A percentile compares a stretch with the other conserved stretches of the same genome.
Evolutionary conservation across 2,888 invertebrate species (phyloP).

Genomic region (Anorthoa munda): DNA sequence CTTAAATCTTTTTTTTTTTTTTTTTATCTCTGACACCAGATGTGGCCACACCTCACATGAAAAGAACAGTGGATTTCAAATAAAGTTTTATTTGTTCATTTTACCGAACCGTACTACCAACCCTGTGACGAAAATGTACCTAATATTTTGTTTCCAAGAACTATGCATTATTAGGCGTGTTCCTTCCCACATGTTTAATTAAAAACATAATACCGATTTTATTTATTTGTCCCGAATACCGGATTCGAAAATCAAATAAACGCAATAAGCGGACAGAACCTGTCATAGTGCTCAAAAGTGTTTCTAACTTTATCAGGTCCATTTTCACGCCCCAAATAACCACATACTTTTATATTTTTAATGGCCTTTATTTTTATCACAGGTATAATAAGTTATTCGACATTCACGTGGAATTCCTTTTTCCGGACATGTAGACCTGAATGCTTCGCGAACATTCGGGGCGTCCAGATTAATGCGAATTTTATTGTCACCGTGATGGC

Average conservation of each 20-base stretch:
- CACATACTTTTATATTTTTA: conserved; percentile 21
- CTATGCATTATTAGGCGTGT: no score
- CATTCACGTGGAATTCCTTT: conserved; percentile 28
- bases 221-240: neutral
- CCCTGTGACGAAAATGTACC: no score
- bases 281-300: conserved; percentile 24
- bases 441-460: conserved; percentile 31
- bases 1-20: no score
- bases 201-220: neutral
- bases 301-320: conserved; percentile 18
- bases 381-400: conserved; percentile 34
- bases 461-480: conserved; percentile 42
- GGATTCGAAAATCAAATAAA: conserved; percentile 32
- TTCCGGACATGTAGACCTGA: conserved; percentile 46
- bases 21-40: no score
- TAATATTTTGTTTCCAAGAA: no score
- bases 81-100: no score
- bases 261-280: conserved; percentile 3
- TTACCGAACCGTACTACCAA: no score
- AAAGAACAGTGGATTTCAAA: no score
- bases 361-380: conserved; percentile 36
- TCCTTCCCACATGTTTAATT: neutral
- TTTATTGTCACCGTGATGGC: conserved; percentile 49
- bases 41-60: no score
- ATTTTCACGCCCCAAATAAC: conserved; percentile 34